Evolutionary conservation across 1,140 invertebrate genomes (phyloP), one percentile per base, ranked within the genome.

Genomic region (Patella vulgata): DNA sequence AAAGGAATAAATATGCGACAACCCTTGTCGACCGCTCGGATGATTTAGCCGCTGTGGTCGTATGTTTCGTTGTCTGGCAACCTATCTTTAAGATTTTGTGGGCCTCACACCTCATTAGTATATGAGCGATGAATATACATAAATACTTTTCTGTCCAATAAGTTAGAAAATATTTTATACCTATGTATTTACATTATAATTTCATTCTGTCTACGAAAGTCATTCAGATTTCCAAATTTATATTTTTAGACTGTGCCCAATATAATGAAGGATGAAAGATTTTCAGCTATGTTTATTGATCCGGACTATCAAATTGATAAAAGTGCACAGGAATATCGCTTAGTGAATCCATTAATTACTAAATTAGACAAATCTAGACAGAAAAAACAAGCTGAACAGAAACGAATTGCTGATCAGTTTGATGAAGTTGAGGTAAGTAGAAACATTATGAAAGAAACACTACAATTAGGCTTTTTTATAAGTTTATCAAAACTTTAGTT

Each of bases 241-340:
- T n/a, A 65, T 56, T 53, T 68, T 47, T 53, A 87, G 58, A 84
- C 85, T 63, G 84, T 87, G 3, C 78, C 85, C 8, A 90, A 88
- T 80, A 80, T 97, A 17, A 80, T 98, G 27, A 86, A 91, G 72
- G 97, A 99, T 84, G 87, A 91, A 63, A 88, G 97, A 74, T 99
- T 99, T 84, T 91, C 93, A 50, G 89, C 87, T 17, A 82, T 99
- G 66, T 99, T 99, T 83, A 88, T 88, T 69, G 96, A 98, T 88
- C 90, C 94, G 33, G 94, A 98, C 75, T 99, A 96, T 83, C 90
- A 97, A 86, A 90, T 99, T 56, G 93, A 98, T 75, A 91, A 90
- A 74, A 89, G 89, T 71, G 90, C 92, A 52, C 92, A 96, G 74
- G 81, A 85, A 51, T 85, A 71, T 68, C 82, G 84, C 43, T 83